These are phyloP conservation scores for Tympanoctomys barrerae DNA, from an alignment of 2,797 vertebrate species.

Conservation along the genomic window DNA sequence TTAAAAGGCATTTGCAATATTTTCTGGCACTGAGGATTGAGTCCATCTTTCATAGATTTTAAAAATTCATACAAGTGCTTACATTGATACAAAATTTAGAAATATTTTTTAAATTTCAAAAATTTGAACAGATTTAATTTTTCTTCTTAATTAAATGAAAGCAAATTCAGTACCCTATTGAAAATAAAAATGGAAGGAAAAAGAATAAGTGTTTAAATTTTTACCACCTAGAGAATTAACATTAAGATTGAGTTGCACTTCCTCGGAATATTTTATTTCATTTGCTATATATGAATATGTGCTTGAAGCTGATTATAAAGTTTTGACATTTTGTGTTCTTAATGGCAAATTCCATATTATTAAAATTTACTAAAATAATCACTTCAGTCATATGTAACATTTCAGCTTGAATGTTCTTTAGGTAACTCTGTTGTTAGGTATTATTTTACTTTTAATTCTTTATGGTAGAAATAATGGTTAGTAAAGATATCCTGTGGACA, in stretches of 20 bases:
- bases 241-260: background rate
- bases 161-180: background rate
- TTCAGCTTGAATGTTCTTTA: background rate
- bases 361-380: slow-evolving; percentile 8
- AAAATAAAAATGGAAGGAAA: background rate
- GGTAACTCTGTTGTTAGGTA: background rate
- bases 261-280: background rate
- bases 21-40: background rate
- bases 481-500: background rate
- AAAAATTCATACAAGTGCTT: background rate
- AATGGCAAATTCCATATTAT: background rate
- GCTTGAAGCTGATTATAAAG: background rate
- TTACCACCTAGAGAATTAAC: background rate
- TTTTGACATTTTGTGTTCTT: background rate
- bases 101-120: background rate
- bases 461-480: background rate
- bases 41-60: background rate
- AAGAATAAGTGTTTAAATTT: background rate
- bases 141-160: background rate
- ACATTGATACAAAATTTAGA: background rate
- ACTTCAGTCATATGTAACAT: background rate
- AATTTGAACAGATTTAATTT: background rate
- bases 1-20: background rate
- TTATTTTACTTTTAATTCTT: background rate
- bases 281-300: background rate